Conservation (phyloP, 2,797 vertebrate genomes). For the Strix occidentalis region DNA sequence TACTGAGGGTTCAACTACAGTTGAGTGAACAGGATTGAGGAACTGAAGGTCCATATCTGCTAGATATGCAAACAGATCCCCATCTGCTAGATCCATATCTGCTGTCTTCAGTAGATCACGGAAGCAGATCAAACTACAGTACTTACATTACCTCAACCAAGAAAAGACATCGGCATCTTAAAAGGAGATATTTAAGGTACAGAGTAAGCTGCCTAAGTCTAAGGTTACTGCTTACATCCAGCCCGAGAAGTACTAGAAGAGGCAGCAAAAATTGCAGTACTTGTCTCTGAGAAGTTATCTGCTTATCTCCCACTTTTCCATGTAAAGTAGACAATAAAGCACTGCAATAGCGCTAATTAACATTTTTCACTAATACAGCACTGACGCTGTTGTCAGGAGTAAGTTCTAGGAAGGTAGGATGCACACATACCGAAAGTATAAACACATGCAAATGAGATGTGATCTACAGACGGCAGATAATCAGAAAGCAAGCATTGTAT, state of each 20-base stretch:
- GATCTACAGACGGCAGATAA: not conserved
- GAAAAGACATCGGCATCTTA: not conserved
- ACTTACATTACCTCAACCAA: not conserved
- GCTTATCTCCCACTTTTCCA: not conserved
- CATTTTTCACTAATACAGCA: not conserved
- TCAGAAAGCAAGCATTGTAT: not conserved
- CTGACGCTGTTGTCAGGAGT: not conserved
- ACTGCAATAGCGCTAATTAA: not conserved
- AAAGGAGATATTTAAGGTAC: not conserved
- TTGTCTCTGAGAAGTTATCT: not conserved
- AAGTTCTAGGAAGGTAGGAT: not conserved
- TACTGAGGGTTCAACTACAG: not conserved
- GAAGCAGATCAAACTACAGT: not conserved
- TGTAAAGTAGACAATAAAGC: not conserved
- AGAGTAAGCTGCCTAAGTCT: not conserved
- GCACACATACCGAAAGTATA: not conserved
- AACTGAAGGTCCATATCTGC: not conserved
- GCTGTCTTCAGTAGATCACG: not conserved
- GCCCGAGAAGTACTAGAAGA: not conserved
- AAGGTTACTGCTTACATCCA: not conserved
- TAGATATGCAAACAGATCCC: not conserved
- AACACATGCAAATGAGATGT: not conserved
- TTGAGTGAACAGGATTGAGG: not conserved
- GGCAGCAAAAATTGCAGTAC: not conserved
- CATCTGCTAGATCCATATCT: not conserved